phyloP scores from a whole-genome alignment of 2,888 invertebrate species.

The Nasonovia ribisnigri region DNA sequence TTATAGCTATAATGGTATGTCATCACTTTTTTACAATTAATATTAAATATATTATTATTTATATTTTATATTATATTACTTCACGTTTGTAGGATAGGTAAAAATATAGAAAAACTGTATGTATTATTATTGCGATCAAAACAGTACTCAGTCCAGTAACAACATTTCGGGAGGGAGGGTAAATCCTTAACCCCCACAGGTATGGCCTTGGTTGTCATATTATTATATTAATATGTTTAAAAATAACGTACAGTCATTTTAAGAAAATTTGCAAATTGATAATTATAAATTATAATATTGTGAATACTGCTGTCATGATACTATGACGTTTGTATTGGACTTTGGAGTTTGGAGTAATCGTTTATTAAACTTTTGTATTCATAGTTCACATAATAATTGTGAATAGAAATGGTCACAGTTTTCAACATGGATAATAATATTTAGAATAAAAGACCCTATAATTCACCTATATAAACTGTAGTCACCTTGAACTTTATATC shows the following conservation, averaged over 20 bases:
- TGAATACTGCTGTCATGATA: not conserved
- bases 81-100: not conserved
- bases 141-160: not conserved
- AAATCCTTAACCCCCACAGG: not conserved
- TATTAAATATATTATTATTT: not conserved
- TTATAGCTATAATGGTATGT: not conserved
- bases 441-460: not conserved
- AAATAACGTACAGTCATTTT: not conserved
- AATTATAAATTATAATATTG: not conserved
- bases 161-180: not conserved
- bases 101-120: not conserved
- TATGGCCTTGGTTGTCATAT: not conserved
- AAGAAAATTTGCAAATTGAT: not conserved
- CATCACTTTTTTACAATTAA: not conserved
- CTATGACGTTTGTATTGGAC: not conserved
- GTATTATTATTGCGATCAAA: not conserved
- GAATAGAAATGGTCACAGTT: not conserved
- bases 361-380: not conserved
- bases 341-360: not conserved
- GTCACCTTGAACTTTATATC: not conserved
- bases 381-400: not conserved
- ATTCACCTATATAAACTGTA: not conserved
- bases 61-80: not conserved
- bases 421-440: not conserved
- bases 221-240: not conserved